phyloP scores from a whole-genome alignment of 2,797 vertebrate genomes.

The Picus viridis region DNA sequence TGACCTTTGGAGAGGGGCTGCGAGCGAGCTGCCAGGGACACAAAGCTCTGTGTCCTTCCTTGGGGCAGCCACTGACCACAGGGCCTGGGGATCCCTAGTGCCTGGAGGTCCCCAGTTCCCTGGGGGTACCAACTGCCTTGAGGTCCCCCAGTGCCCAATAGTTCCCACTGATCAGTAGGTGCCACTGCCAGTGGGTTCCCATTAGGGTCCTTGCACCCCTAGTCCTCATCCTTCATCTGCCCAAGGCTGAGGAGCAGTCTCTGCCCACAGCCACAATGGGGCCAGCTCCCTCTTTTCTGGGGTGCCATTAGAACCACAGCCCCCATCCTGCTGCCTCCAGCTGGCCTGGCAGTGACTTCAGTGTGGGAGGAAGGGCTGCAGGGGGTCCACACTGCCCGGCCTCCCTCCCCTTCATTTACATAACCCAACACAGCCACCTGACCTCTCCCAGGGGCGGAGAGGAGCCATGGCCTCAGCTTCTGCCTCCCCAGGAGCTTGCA shows the following conservation, averaged over 20 bases:
- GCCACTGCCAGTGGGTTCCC: too few relatives aligned
- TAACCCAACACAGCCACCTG: accelerated
- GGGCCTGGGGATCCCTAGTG: not conserved
- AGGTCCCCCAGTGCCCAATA: too few relatives aligned
- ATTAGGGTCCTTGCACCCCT: not conserved
- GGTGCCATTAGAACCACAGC: not conserved
- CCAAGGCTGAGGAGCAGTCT: not conserved
- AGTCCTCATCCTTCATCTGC: not conserved
- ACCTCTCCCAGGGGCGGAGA: accelerated
- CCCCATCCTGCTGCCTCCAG: too few relatives aligned
- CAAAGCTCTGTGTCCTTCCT: not conserved
- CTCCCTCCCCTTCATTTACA: not conserved
- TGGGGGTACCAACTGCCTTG: too few relatives aligned
- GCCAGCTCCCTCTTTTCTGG: not conserved
- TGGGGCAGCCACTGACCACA: accelerated
- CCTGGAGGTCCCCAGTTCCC: too few relatives aligned
- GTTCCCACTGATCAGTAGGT: too few relatives aligned
- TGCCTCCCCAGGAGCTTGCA: not conserved
- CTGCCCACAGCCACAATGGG: too few relatives aligned
- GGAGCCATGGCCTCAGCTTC: accelerated
- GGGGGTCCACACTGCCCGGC: accelerated
- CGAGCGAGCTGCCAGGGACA: not conserved
- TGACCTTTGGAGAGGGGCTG: not conserved
- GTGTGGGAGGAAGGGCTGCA: accelerated
- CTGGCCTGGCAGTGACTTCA: accelerated